Base-by-base conservation (phyloP, 2,888 invertebrate genomes). In the Drosophila borborema region DNA sequence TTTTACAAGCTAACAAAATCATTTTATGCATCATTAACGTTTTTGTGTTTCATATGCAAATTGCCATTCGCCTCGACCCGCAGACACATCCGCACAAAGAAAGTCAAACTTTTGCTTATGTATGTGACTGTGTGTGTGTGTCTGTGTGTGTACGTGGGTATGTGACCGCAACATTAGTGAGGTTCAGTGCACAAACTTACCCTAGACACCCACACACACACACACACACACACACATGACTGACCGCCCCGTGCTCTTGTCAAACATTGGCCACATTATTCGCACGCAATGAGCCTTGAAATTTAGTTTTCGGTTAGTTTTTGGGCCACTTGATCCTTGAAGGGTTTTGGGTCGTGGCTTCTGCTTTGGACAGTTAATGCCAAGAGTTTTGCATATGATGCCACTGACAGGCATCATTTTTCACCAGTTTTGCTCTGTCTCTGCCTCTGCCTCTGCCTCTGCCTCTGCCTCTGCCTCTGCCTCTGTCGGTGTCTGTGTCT, bases 1-100 rank as follows among this genome's bases (percentile, higher is more conserved):
- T 90, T 88, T 88, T 81, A 83, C 83, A 90, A 86, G 90, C 89
- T 88, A 86, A 88, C 90, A 86, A 88, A 86, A 90, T 90, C 74
- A 86, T 86, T 86, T 86, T 82, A 75, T 83, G 86, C 86, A 90
- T 86, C 86, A 86, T 86, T 86, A 90, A 90, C 83, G 86, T 83
- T 88, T 88, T 83, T 86, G 90, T 90, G 83, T 86, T 90, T 90
- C 89, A 86, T 86, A 86, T 86, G 86, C 90, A 86, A 86, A 86
- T 90, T 76, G 72, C 56, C 66, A 28, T 61, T 74, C 64, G 70
- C 51, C 59, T 64, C 67, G 63, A 60, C 60, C 48, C 65, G 31
- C 85, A 70, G 72, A 84, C 82, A 84, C 75, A 77, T 82, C 72
- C 80, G 74, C 72, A 73, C 74, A 74, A 89, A 72, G 89, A 87